phyloP scores from a whole-genome alignment of 2,113 vertebrate genomes.

The Melanerpes formicivorus region DNA sequence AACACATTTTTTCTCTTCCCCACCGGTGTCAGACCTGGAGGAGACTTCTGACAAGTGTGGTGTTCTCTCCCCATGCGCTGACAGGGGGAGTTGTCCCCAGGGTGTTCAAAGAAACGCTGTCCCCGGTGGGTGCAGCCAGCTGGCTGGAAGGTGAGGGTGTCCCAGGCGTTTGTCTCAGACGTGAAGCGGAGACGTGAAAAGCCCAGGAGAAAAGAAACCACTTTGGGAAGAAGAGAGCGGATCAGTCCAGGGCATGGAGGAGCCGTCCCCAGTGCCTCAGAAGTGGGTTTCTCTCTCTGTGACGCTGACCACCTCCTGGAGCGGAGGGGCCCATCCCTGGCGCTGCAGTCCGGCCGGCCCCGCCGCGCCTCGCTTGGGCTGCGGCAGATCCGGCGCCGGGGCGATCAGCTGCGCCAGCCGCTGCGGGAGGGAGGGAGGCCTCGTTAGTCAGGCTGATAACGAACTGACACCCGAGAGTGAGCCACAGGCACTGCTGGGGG shows the following conservation, averaged over 20 bases:
- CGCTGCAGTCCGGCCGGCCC: rapidly evolving
- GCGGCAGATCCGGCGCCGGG: slow-evolving; percentile 72
- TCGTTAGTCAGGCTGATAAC: slow-evolving; percentile 40
- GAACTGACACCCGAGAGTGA: background rate
- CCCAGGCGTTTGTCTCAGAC: background rate
- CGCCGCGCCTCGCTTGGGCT: background rate
- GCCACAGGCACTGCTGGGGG: background rate
- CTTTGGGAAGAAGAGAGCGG: background rate
- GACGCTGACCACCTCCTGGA: slow-evolving; percentile 55
- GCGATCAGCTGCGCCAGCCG: slow-evolving; percentile 70
- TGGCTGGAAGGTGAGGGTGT: background rate
- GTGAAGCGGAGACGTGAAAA: background rate
- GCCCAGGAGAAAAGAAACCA: slow-evolving; percentile 4
- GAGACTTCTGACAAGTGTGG: background rate
- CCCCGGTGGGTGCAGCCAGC: background rate
- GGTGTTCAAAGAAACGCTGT: background rate
- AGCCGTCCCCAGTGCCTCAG: background rate
- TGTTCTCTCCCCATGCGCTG: background rate
- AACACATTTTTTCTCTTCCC: background rate
- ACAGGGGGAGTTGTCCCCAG: background rate
- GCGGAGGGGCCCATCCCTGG: background rate
- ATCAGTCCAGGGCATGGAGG: background rate
- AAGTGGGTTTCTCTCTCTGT: slow-evolving; percentile 77
- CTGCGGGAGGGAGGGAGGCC: slow-evolving; percentile 34
- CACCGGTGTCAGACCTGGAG: background rate